Evolutionary conservation across 2,888 invertebrate species (phyloP), one percentile per base, ranked within the genome.

Genomic region (Junonia oenone): DNA sequence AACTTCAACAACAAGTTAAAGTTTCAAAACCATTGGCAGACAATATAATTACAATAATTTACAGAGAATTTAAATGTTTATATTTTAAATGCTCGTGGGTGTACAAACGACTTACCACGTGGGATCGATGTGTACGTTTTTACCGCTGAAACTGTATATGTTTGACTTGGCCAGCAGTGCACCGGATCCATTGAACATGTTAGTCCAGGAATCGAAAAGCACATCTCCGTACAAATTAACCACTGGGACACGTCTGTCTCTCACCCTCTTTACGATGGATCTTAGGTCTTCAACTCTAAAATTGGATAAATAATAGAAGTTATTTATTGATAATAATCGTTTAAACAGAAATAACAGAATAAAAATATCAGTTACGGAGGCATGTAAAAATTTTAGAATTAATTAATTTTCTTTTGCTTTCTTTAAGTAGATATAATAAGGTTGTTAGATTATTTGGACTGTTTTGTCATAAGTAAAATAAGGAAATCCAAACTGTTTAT

Each of bases 181-280:
- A n/a, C 74, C 78, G 0, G 71, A 68, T 0, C 81, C 81, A 35
- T 81, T 63, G 40, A 88, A 84, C 54, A 89, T 77, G 40, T 72
- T 75, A 1, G 59, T 45, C 88, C 88, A 90, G 0, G 85, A 81
- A 2, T 75, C 63, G 40, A 86, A 87, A n/a, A 89, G 62, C 1
- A 66, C 19, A 9, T 83, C 71, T 1, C 73, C 75, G 0, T 69
- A 57, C 0, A 80, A 56, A 52, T 87, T 88, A 0, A 68, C 71
- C 0, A 88, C 80, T 0, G 83, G 81, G 0, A 78, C 51, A 4
- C 72, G 40, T n/a, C 53, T 56, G 13, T 61, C 58, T 1, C 48
- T 26, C 1, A 53, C 38, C 14, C 14, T 51, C 26, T 68, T 68
- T 1, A 82, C 73, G 46, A 82, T 56, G 9, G 69, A 66, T 19